Conservation (phyloP, 2,113 vertebrate species). For the Dromas ardeola region DNA sequence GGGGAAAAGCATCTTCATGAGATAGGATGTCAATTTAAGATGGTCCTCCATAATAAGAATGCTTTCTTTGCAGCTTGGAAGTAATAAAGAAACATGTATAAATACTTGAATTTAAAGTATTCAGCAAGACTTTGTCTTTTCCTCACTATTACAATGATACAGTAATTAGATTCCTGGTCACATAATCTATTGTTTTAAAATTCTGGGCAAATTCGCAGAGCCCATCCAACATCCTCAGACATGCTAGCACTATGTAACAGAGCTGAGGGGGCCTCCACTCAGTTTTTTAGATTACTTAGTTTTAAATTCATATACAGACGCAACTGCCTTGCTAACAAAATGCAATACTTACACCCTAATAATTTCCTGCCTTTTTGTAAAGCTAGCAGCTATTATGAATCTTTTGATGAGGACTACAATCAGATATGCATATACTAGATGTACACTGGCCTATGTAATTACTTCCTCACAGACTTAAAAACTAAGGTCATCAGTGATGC, state of each 20-base stretch:
- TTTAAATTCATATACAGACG: neutral
- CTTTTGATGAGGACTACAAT: neutral
- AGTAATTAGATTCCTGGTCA: neutral
- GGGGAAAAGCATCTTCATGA: neutral
- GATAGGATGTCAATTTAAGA: neutral
- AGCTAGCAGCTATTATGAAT: neutral
- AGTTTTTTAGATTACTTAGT: neutral
- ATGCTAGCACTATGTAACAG: neutral
- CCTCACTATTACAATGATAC: neutral
- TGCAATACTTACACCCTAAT: neutral
- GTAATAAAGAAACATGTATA: neutral
- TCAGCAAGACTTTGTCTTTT: neutral
- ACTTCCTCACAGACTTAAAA: neutral
- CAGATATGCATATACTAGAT: neutral
- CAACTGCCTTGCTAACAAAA: neutral
- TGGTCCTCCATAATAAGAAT: neutral
- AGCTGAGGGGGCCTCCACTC: neutral
- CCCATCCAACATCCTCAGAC: neutral
- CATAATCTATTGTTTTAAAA: neutral
- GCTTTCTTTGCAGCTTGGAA: neutral
- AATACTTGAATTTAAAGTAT: neutral
- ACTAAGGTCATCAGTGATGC: neutral
- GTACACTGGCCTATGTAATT: no score
- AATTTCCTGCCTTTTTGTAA: neutral
- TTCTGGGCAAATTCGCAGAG: neutral